phyloP scores from a whole-genome alignment of 2,113 vertebrate species.

The Phylloscopus whistleri region DNA sequence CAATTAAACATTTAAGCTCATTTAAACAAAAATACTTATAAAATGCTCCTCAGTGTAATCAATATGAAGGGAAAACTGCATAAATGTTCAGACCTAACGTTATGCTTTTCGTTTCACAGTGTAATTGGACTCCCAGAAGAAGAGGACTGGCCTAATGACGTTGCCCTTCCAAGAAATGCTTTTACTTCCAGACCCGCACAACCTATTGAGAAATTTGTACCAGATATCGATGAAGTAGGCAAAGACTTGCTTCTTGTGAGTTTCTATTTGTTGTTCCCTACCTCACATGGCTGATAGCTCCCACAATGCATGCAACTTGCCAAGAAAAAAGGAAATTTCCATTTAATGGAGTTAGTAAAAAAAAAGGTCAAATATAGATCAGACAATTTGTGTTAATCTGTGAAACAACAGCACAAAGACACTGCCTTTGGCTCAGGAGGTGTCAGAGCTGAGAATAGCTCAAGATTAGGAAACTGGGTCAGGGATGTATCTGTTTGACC shows the following conservation, averaged over 20 bases:
- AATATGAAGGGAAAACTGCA: neutral
- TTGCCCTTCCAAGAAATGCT: slow-evolving; percentile 92
- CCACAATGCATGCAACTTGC: neutral
- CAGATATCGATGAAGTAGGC: slow-evolving; percentile 92
- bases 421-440: neutral
- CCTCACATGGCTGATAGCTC: neutral
- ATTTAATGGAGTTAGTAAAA: neutral
- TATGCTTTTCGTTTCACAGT: slow-evolving; percentile 64
- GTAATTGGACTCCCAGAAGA: slow-evolving; percentile 91
- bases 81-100: neutral
- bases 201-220: slow-evolving; percentile 88
- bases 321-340: neutral
- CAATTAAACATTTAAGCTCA: neutral
- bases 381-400: neutral
- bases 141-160: slow-evolving; percentile 95
- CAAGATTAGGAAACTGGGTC: neutral
- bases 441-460: neutral
- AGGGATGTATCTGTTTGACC: neutral
- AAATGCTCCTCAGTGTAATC: neutral
- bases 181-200: slow-evolving; percentile 86
- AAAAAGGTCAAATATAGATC: neutral
- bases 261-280: neutral
- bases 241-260: slow-evolving; percentile 92
- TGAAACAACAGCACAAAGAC: neutral
- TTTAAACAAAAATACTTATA: neutral